Conservation (phyloP, 2,113 vertebrate species). For the Trinectes maculatus region DNA sequence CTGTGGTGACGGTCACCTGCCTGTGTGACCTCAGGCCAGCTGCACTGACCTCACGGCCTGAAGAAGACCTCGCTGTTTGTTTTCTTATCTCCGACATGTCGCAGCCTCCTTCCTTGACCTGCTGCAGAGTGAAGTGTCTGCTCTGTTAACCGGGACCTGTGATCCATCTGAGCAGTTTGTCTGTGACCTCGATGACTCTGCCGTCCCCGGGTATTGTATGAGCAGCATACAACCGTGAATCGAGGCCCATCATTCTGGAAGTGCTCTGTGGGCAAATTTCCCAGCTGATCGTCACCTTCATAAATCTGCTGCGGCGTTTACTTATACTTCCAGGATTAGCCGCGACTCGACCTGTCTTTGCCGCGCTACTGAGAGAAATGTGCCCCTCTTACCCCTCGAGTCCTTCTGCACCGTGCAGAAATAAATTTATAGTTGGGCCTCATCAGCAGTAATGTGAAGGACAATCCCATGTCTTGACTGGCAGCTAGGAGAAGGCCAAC, state of each 20-base stretch:
- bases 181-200: slow-evolving; percentile 9
- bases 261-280: slow-evolving; percentile 64
- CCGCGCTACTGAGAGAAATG: slow-evolving; percentile 10
- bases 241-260: slow-evolving; percentile 46
- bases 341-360: slow-evolving; percentile 32
- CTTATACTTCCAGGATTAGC: slow-evolving; percentile 36
- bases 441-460: neutral
- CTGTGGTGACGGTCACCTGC: neutral
- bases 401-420: slow-evolving; percentile 2
- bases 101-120: slow-evolving; percentile 22
- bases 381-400: too few relatives aligned
- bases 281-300: slow-evolving; percentile 51
- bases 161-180: slow-evolving; percentile 27
- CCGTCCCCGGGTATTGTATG: slow-evolving; percentile 23
- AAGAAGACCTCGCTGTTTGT: slow-evolving; percentile 19
- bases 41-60: slow-evolving; percentile 26
- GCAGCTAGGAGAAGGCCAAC: neutral
- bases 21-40: neutral
- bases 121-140: slow-evolving; percentile 22
- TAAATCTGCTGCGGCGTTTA: slow-evolving; percentile 51
- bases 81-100: slow-evolving; percentile 10
- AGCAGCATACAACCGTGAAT: slow-evolving; percentile 31
- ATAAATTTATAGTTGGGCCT: neutral
- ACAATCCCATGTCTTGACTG: neutral
- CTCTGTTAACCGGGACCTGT: slow-evolving; percentile 11